Base-by-base conservation (phyloP, 2,888 invertebrate genomes). In the Autographa pulchrina region DNA sequence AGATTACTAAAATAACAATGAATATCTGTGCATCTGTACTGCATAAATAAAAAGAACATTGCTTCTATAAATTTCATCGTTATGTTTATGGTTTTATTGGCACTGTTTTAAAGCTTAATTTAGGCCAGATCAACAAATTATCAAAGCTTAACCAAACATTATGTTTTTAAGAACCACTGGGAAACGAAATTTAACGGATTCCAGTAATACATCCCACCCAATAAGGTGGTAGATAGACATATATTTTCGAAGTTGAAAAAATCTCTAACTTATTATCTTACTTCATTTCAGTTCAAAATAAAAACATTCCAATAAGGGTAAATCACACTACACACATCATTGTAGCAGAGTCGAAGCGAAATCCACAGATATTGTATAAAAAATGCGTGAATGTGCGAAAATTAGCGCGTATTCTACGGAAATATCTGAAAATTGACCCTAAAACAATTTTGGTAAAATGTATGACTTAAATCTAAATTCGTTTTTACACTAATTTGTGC, bases 81-180 rank as follows among this genome's bases (percentile, higher is more conserved):
- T n/a, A 14, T n/a, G 16, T 48, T 48, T 60, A 38, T 59, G 38
- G 31, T 32, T 32, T 62, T 14, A 20, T 74, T 77, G 77, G 77
- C 77, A 77, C 74, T n/a, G 59, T 63, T 31, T 60, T 77, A 77
- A 77, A 77, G 74, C 70, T 73, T 56, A 3, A 48, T 48, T 48
- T 56, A 56, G 54, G 54, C 54, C 54, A 56, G 54, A 56, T 56
- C 54, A 56, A 56, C 54, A 25, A 56, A 56, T n/a, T 48, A 11
- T 73, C 76, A 35, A 63, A 67, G 31, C 65, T 61, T 48, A 56
- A 18, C 14, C 59, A 61, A 58, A 8, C 52, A 18, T n/a, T 48
- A n/a, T 0, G 8, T n/a, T 20, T 9, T 2, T 25, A 20, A 20
- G 4, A 56, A 56, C 18, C 11, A 56, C 20, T 20, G 13, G 4